Evolutionary conservation across 2,797 vertebrate species (phyloP).

Genomic region (Momotus momota): DNA sequence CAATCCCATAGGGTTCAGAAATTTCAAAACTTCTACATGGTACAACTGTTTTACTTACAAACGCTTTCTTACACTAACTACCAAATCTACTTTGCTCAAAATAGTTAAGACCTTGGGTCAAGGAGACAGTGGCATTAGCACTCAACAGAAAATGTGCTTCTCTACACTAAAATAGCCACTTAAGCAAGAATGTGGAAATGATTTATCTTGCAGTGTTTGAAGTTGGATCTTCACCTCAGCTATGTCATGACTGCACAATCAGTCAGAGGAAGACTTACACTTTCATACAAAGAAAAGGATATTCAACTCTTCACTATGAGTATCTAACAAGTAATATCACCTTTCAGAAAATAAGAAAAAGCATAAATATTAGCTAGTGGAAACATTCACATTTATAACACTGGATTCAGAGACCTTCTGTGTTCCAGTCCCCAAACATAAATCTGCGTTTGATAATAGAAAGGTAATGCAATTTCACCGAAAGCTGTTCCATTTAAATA

Average conservation of each 20-base stretch:
- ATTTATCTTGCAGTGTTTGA: conserved; percentile 88
- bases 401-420: conserved; percentile 11
- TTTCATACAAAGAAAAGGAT: conserved; percentile 69
- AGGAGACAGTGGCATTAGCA: conserved; percentile 84
- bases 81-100: conserved; percentile 83
- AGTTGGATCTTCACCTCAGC: conserved; percentile 79
- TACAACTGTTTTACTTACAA: conserved; percentile 68
- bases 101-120: conserved; percentile 87
- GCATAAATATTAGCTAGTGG: conserved; percentile 54
- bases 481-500: conserved; percentile 23
- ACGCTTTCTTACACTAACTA: conserved; percentile 73
- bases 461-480: conserved; percentile 21
- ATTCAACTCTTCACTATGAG: conserved; percentile 27
- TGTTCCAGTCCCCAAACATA: conserved; percentile 6
- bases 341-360: conserved; percentile 70
- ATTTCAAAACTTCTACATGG: background rate
- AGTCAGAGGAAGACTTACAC: conserved; percentile 80
- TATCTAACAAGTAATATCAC: conserved; percentile 54
- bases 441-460: conserved; percentile 29
- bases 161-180: conserved; percentile 89
- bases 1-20: background rate
- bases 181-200: conserved; percentile 90
- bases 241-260: conserved; percentile 79
- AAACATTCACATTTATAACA: conserved; percentile 45
- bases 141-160: conserved; percentile 87